phyloP scores from a whole-genome alignment of 2,797 vertebrate species.

The Thripadectes ignobilis region DNA sequence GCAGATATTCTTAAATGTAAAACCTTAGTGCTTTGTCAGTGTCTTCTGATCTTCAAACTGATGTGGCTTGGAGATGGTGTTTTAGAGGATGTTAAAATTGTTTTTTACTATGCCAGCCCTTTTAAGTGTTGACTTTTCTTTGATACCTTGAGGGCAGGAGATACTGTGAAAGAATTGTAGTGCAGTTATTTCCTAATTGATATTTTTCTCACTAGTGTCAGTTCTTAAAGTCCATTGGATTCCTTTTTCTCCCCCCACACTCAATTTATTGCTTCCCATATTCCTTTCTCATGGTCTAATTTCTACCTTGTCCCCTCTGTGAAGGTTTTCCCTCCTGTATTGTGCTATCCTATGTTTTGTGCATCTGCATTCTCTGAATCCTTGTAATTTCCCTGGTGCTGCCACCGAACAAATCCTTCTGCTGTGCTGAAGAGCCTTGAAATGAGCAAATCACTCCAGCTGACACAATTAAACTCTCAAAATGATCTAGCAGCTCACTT shows the following conservation, averaged over 20 bases:
- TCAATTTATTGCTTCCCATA: background rate
- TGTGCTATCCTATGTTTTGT: background rate
- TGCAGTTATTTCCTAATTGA: background rate
- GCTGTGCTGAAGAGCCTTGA: background rate
- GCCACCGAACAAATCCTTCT: background rate
- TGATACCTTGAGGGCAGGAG: background rate
- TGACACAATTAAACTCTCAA: background rate
- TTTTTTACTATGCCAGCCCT: background rate
- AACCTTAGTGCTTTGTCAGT: background rate
- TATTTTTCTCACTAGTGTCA: background rate
- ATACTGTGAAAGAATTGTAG: background rate
- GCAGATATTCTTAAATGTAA: background rate
- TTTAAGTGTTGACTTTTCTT: background rate
- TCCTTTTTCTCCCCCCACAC: background rate
- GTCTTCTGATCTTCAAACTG: background rate
- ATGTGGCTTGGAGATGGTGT: background rate
- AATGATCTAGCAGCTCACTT: background rate
- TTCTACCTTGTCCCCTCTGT: background rate
- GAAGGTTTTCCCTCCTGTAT: background rate
- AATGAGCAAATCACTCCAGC: background rate
- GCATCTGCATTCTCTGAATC: background rate
- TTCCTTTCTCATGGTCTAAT: background rate
- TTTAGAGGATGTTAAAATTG: background rate
- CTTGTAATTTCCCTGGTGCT: background rate
- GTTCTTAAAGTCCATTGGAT: background rate